Base-by-base conservation (phyloP, 2,888 invertebrate species). In the Carabus problematicus region DNA sequence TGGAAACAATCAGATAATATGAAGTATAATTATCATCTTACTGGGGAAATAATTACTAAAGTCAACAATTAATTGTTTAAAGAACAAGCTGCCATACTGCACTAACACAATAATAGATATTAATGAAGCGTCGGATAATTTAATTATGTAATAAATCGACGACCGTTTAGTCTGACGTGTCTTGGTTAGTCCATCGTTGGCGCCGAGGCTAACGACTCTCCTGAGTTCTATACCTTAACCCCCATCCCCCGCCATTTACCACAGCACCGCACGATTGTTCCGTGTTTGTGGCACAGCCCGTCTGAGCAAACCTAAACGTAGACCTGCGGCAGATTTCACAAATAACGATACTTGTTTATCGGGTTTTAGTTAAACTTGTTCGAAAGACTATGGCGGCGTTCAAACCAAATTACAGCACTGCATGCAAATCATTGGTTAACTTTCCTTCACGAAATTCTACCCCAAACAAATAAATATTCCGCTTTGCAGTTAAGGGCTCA, bases 141-240 rank as follows among this genome's bases (percentile, higher is more conserved):
- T 76, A 76, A 76, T 76, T 76, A 76, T 74, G 75, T 75, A 76
- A 76, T 76, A 76, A 76, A 76, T 76, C 75, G 76, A 72, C 54
- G 59, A 42, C 66, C 67, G 67, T 67, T 67, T 67, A 67, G 67
- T 60, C 41, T 67, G 67, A 67, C 67, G 67, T 67, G 59, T 66
- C 66, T 66, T 60, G 64, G 64, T 64, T 56, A 29, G 29, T 29
- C 29, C 29, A 29, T 29, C 29, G 29, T 29, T 29, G 52, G 52
- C 52, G n/a, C 63, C n/a, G 39, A 39, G 56, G 56, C 56, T 56
- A 56, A 56, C 56, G 56, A 18, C 56, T 56, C 56, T 56, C 56
- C 29, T 29, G 56, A 39, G 56, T 29, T 18, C 29, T 29, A 29
- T 29, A 16, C 14, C 52, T 52, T 52, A 9, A 9, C 18, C 18